phyloP scores from a whole-genome alignment of 2,888 invertebrate genomes.

The Eulithis testata region DNA sequence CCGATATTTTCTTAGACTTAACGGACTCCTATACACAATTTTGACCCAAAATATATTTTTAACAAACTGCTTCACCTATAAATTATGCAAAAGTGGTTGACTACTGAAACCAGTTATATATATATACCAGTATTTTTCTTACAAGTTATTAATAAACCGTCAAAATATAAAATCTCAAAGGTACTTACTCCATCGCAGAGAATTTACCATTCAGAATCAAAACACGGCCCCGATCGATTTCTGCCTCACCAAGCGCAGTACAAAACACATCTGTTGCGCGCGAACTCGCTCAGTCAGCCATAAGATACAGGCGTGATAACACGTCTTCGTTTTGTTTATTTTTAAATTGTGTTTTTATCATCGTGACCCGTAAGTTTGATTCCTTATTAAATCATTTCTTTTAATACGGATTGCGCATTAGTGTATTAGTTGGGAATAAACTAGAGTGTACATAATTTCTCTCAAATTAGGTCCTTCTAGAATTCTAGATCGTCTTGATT shows the following conservation, averaged over 20 bases:
- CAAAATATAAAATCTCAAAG: neutral
- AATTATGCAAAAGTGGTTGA: too few relatives aligned
- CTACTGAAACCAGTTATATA: too few relatives aligned
- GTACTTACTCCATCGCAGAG: neutral
- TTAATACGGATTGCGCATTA: constrained; percentile 17
- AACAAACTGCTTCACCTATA: too few relatives aligned
- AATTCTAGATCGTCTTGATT: neutral
- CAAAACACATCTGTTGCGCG: constrained; percentile 78
- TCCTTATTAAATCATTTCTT: neutral
- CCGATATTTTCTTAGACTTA: too few relatives aligned
- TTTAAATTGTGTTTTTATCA: constrained; percentile 50
- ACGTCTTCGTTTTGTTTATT: constrained; percentile 64
- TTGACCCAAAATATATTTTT: too few relatives aligned
- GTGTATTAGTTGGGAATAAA: neutral
- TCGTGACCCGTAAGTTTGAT: constrained; percentile 37
- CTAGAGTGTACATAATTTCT: too few relatives aligned
- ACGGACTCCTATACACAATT: too few relatives aligned
- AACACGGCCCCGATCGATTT: constrained; percentile 60
- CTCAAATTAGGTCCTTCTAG: neutral
- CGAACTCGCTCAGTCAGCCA: constrained; percentile 72
- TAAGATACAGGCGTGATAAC: constrained; percentile 54
- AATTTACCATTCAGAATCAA: constrained; percentile 19
- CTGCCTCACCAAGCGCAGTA: constrained; percentile 71
- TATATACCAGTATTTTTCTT: too few relatives aligned
- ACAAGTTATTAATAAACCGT: too few relatives aligned